Evolutionary conservation across 2,888 invertebrate species (phyloP).

Genomic region (Pseudococcus jackbeardsleyi): DNA sequence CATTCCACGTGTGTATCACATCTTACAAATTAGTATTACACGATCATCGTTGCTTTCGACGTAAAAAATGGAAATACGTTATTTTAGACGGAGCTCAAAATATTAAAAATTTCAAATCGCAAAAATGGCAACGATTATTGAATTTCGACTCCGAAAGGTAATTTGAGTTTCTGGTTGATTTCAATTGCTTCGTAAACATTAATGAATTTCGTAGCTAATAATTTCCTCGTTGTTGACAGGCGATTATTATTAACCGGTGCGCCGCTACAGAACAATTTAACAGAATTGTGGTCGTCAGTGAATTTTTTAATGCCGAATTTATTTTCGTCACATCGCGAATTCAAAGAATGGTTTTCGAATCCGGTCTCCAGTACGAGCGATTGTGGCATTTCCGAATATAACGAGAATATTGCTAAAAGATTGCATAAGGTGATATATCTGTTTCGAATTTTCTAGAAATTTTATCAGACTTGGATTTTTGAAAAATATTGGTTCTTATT

Average conservation of each 20-base stretch:
- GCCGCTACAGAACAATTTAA: constrained; percentile 94
- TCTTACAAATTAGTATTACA: constrained; percentile 98
- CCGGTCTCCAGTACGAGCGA: constrained; percentile 97
- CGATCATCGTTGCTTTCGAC: constrained; percentile 96
- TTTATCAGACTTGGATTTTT: too few relatives aligned
- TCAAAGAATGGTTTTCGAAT: constrained; percentile 98
- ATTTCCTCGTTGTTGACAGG: constrained; percentile 69
- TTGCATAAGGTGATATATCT: constrained; percentile 82
- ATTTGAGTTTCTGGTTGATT: constrained; percentile 68
- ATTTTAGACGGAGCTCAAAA: constrained; percentile 99
- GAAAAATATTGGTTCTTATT: background rate
- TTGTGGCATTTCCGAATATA: constrained; percentile 86
- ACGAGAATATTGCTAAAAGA: constrained; percentile 88
- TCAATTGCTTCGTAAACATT: background rate
- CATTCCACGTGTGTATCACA: constrained; percentile 98
- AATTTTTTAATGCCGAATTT: constrained; percentile 98
- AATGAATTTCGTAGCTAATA: too few relatives aligned
- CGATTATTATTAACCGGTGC: constrained; percentile 93
- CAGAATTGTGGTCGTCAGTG: constrained; percentile 98
- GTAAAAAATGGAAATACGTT: constrained; percentile 98
- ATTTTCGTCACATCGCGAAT: constrained; percentile 95
- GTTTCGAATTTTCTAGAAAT: too few relatives aligned
- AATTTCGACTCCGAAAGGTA: constrained; percentile 94
- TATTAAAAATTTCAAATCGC: constrained; percentile 99
- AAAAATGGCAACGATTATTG: constrained; percentile 96